phyloP scores from a whole-genome alignment of 1,140 invertebrate genomes.

The Cydia splendana region DNA sequence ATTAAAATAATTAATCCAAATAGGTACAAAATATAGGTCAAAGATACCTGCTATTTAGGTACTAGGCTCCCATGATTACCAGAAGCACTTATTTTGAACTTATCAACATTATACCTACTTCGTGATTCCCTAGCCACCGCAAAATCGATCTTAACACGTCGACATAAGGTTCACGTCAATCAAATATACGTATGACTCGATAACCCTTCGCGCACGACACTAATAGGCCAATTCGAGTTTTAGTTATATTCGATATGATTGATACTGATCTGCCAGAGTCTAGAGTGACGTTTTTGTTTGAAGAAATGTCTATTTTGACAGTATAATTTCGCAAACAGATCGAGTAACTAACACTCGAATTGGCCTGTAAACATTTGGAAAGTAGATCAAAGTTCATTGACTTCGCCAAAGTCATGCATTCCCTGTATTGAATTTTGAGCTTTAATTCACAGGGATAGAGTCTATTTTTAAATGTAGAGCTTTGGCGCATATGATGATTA shows the following conservation, averaged over 20 bases:
- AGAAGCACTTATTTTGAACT: conserved; percentile 1
- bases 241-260: no score
- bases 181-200: not conserved
- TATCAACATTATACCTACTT: not conserved
- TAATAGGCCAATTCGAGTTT: not conserved
- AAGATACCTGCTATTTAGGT: not conserved
- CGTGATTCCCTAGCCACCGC: not conserved
- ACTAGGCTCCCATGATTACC: not conserved
- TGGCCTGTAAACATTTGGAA: not conserved
- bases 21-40: no score
- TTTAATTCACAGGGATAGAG: not conserved
- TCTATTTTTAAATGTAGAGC: not conserved
- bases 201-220: conserved; percentile 10
- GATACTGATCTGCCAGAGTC: no score
- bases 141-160: not conserved
- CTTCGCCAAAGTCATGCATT: not conserved
- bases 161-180: not conserved
- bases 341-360: no score
- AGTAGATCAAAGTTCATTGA: conserved; percentile 11
- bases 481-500: not conserved
- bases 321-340: no score
- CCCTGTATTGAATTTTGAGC: not conserved
- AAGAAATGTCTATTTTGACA: no score
- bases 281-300: no score
- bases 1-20: no score